Percentiles rank a stretch among this genome's conserved stretches.
phyloP scores from a whole-genome alignment of 2,797 vertebrate genomes.

The Pachyuromys duprasi region DNA sequence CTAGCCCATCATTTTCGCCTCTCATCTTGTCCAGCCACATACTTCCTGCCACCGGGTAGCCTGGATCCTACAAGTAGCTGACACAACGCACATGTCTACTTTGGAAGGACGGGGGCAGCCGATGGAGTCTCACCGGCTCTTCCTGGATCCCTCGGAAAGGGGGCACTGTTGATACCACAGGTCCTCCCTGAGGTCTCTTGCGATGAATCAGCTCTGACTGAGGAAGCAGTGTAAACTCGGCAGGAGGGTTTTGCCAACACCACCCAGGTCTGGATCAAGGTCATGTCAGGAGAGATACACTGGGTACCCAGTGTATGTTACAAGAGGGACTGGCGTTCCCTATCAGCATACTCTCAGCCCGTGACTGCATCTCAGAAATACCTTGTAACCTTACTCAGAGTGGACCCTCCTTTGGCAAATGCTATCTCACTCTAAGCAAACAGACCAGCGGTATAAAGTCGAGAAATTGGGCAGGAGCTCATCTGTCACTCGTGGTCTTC shows the following conservation, averaged over 20 bases:
- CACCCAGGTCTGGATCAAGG: background rate
- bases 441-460: constrained; percentile 54
- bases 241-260: background rate
- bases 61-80: background rate
- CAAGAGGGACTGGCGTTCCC: background rate
- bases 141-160: background rate
- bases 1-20: background rate
- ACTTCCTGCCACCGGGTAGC: background rate
- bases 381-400: background rate
- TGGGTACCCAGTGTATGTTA: background rate
- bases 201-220: background rate
- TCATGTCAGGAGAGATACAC: background rate
- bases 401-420: constrained; percentile 71
- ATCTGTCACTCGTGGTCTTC: background rate
- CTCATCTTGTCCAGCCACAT: background rate
- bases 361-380: background rate
- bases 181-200: accelerated
- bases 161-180: accelerated
- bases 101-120: background rate
- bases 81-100: accelerated
- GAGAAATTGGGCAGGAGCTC: accelerated
- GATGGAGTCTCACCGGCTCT: accelerated
- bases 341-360: background rate
- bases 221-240: background rate
- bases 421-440: constrained; percentile 55